Evolutionary conservation across 2,113 vertebrate genomes (phyloP).

Genomic region (Hypocryptadius cinnamomeus): DNA sequence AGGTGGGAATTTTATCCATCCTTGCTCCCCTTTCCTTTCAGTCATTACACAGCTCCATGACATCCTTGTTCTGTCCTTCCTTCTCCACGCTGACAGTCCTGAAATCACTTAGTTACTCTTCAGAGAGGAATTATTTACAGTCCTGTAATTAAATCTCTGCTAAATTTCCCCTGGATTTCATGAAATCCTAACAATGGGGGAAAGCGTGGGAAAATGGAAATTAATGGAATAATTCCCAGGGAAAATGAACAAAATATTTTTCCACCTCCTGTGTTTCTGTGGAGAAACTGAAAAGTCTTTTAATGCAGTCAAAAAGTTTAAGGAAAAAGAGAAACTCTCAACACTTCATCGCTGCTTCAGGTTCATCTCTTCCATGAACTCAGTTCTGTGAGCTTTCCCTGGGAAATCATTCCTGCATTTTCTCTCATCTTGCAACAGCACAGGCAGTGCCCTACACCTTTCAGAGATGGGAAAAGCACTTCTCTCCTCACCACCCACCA

Average conservation of each 20-base stretch:
- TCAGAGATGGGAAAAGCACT: background rate
- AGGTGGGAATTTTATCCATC: background rate
- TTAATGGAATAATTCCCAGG: background rate
- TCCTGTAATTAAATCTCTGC: background rate
- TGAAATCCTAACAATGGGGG: background rate
- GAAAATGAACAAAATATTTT: background rate
- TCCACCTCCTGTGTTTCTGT: background rate
- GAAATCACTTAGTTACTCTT: background rate
- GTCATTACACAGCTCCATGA: background rate
- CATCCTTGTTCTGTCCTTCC: background rate
- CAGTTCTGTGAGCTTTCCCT: background rate
- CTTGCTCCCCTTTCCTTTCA: background rate
- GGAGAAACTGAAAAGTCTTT: background rate
- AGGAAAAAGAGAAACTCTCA: background rate
- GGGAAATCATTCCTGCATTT: background rate
- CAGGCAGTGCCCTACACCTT: background rate
- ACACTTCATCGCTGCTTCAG: background rate
- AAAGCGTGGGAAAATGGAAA: rapidly evolving
- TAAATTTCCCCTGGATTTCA: background rate
- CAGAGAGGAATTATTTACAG: background rate
- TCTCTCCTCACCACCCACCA: background rate
- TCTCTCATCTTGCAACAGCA: background rate
- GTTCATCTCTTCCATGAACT: background rate
- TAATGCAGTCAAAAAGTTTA: background rate
- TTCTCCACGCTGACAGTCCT: background rate